Percentiles rank a stretch among this genome's conserved stretches.
phyloP scores from a whole-genome alignment of 1,140 invertebrate species.

The Lepeophtheirus salmonis region DNA sequence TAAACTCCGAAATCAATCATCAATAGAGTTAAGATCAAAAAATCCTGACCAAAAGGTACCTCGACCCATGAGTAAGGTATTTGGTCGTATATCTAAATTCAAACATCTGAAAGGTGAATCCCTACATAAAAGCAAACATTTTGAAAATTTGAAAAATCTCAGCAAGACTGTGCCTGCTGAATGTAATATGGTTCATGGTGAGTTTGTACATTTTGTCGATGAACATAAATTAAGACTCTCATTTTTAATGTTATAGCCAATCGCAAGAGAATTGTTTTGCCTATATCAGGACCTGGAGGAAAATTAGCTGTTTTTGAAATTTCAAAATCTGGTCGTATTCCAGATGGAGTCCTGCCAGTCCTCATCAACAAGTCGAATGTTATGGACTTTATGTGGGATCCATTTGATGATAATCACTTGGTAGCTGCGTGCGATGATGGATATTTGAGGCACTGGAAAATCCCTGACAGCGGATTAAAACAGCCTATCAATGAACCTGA shows the following conservation, averaged over 20 bases:
- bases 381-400: slow-evolving; percentile 84
- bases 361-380: slow-evolving; percentile 66
- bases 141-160: slow-evolving; percentile 76
- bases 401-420: slow-evolving; percentile 55
- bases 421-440: slow-evolving; percentile 66
- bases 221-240: no score
- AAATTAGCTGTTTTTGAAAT: slow-evolving; percentile 71
- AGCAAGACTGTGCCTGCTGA: slow-evolving; percentile 77
- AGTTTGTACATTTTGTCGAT: slow-evolving; percentile 21
- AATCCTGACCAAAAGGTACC: slow-evolving; percentile 28
- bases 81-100: slow-evolving; percentile 70
- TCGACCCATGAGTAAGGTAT: slow-evolving; percentile 4
- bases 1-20: background rate
- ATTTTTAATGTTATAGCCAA: no score
- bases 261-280: slow-evolving; percentile 58
- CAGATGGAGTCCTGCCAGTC: slow-evolving; percentile 60
- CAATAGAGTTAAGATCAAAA: background rate
- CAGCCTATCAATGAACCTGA: slow-evolving; percentile 46
- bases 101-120: slow-evolving; percentile 73
- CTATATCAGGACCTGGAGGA: slow-evolving; percentile 65
- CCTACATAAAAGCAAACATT: slow-evolving; percentile 67
- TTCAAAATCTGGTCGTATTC: slow-evolving; percentile 49
- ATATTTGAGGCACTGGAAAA: slow-evolving; percentile 63
- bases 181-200: slow-evolving; percentile 75
- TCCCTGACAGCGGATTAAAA: slow-evolving; percentile 43